phyloP scores from a whole-genome alignment of 2,797 vertebrate species.

The Coracias cyanogaster region DNA sequence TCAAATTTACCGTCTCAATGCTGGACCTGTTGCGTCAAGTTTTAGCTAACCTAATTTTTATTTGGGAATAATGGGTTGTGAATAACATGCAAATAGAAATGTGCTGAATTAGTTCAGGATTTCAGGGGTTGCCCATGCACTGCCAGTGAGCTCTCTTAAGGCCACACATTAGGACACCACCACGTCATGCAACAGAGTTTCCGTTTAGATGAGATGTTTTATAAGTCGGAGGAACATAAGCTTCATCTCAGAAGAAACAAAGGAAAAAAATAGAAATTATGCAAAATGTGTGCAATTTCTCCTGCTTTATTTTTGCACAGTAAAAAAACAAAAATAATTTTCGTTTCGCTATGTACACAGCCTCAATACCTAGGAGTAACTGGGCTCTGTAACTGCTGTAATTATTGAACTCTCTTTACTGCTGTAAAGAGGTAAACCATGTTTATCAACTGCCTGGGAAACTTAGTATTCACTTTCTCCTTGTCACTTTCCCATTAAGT shows the following conservation, averaged over 20 bases:
- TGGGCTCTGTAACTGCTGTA: too few relatives aligned
- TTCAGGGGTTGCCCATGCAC: background rate
- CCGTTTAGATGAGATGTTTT: background rate
- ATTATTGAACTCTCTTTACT: too few relatives aligned
- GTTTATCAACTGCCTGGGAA: background rate
- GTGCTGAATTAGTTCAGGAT: background rate
- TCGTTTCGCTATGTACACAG: background rate
- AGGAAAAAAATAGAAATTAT: background rate
- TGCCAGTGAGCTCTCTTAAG: background rate
- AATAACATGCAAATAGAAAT: background rate
- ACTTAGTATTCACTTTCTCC: background rate
- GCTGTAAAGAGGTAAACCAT: background rate
- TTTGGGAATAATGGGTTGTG: background rate
- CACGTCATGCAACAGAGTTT: background rate
- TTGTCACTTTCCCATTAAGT: background rate
- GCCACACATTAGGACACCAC: accelerated
- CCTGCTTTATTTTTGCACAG: background rate
- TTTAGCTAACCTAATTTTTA: background rate
- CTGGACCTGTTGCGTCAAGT: background rate
- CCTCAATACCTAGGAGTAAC: background rate
- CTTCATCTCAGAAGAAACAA: background rate
- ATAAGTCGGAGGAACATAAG: background rate
- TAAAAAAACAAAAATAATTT: background rate
- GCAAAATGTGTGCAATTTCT: background rate
- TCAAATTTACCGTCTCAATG: background rate